Evolutionary conservation across 2,888 invertebrate genomes (phyloP), one percentile per base, ranked within the genome.

Genomic region (Caenorhabditis panamensis): DNA sequence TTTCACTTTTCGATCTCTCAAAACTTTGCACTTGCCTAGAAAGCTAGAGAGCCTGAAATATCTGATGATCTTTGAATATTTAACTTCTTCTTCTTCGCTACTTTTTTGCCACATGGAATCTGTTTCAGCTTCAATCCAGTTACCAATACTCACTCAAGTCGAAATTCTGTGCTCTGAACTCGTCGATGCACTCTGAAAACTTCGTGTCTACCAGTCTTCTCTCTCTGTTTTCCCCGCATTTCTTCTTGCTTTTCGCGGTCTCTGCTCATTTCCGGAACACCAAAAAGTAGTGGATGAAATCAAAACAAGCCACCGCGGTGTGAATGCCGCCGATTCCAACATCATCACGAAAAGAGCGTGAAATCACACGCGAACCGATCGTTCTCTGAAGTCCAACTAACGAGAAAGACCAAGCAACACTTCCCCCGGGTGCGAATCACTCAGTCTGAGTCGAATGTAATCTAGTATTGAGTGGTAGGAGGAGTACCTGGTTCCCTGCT

Each of bases 211-310:
- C 20, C 36, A 58, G 9, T 41, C 13, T 18, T 58, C 11, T 58
- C 1, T 31, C 16, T 56, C 13, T 56, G 56, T 56, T 56, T 26
- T 24, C 13, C 41, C 41, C 41, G 41, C 3, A 41, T n/a, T 44
- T n/a, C n/a, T 20, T 37, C 20, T 59, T 18, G 22, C 61, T 8
- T 24, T 8, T 11, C 24, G 26, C 16, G 56, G 9, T 56, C 31
- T 26, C 18, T 49, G 24, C 26, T 41, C 28, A 28, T 63, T 47
- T 63, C 63, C 47, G 49, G 63, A 63, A 24, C 47, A 20, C 20
- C 44, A 11, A 24, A 3, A 44, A 4, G 9, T 9, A 31, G 4
- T 9, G 9, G 31, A 31, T 6, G 31, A 4, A 47, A 24, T 4
- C 44, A 41, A 61, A 61, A 24, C 54, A 54, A 28, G n/a, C 36